Base-by-base conservation (phyloP, 2,888 invertebrate species). In the Drosophila incognita region DNA sequence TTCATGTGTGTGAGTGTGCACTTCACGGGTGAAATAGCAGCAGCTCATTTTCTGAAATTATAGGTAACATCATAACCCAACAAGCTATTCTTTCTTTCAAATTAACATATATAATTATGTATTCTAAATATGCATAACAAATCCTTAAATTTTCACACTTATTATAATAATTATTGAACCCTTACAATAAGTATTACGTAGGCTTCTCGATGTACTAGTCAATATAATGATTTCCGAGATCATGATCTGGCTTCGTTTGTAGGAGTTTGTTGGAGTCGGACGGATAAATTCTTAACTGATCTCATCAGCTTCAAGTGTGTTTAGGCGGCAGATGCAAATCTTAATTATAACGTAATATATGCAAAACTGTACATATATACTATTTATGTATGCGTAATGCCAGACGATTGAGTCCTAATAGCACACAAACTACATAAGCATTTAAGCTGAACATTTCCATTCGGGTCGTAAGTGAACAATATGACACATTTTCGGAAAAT, bases 1-100 rank as follows among this genome's bases (percentile, higher is more conserved):
- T 77, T 85, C 89, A 77, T 76, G 82, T 85, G 84, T 87, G 70
- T 86, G 73, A 87, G 73, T 74, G 85, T 67, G 69, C 85, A 89
- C 75, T 74, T 87, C 87, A 89, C 77, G 85, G 77, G 63, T 87
- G 85, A 89, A 79, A 82, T 70, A 69, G 79, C 85, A 82, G 38
- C 60, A 72, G 69, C 79, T 69, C 71, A 79, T 76, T 75, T 59
- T 57, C 53, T 48, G 21, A 36, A 24, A 46, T 53, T 8, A 27
- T 46, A 33, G n/a, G 29, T 33, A 40, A 15, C 36, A n/a, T 35
- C 38, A 40, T 27, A 21, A 10, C 11, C 15, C 27, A 11, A 27
- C 40, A 52, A 42, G 36, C 36, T 61, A 29, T 53, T 51, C 13
- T 13, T 49, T 29, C 36, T 53, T 59, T 49, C 35, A 13, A 27